Conservation (phyloP, 1,140 invertebrate species). For the Phthorimaea operculella region DNA sequence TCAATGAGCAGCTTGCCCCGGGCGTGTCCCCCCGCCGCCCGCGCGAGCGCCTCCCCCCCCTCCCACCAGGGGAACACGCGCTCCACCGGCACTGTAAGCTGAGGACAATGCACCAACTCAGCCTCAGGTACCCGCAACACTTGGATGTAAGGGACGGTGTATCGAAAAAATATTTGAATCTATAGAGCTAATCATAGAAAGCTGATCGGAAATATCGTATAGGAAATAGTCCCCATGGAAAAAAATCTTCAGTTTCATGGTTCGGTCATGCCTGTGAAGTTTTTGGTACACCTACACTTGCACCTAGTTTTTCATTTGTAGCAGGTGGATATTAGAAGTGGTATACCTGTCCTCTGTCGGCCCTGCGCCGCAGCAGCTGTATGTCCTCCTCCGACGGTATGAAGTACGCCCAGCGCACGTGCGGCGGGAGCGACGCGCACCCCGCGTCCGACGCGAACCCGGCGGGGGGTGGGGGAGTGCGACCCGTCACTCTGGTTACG, state of each 20-base stretch:
- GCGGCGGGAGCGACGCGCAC: slow-evolving; percentile 13
- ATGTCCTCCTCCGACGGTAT: slow-evolving; percentile 26
- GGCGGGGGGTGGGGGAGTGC: slow-evolving; percentile 5
- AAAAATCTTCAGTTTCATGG: too few relatives aligned
- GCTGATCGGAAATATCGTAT: too few relatives aligned
- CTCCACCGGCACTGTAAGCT: slow-evolving; percentile 38
- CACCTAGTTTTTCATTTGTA: too few relatives aligned
- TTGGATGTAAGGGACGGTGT: too few relatives aligned
- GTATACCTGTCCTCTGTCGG: slow-evolving; percentile 32
- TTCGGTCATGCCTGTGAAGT: too few relatives aligned
- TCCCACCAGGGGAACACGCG: slow-evolving; percentile 29
- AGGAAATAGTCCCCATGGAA: too few relatives aligned
- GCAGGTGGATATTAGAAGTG: too few relatives aligned
- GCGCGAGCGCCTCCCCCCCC: slow-evolving; percentile 27
- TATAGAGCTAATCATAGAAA: too few relatives aligned
- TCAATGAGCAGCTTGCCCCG: slow-evolving; percentile 45
- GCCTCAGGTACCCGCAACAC: neutral
- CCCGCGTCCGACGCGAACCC: slow-evolving; percentile 15
- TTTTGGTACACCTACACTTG: too few relatives aligned
- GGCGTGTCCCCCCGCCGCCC: slow-evolving; percentile 27
- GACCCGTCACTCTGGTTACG: neutral
- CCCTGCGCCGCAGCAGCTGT: slow-evolving; percentile 29
- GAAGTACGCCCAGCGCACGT: slow-evolving; percentile 41
- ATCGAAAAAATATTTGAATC: too few relatives aligned
- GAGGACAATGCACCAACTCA: too few relatives aligned